Base-by-base conservation (phyloP, 2,888 invertebrate species). In the Cynaeus angustus region DNA sequence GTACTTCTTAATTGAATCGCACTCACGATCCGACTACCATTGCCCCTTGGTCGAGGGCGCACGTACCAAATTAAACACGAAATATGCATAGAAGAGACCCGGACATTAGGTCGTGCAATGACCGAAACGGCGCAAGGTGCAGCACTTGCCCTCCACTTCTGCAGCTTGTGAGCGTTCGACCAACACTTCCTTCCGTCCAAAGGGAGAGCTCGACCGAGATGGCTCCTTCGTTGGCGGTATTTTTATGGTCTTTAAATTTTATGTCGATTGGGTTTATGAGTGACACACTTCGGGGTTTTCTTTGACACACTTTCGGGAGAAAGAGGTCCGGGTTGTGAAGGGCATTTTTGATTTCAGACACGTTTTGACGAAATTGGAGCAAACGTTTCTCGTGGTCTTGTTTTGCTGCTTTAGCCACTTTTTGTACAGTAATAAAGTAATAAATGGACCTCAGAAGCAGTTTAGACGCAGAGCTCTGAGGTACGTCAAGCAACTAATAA, bases 91-190 rank as follows among this genome's bases (percentile, higher is more conserved):
- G 53, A 61, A 33, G 41, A 53, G 45, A n/a, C 28, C 14, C 45
- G 52, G 38, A 10, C 43, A 73, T 73, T 75, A 73, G 67, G 68
- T 58, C 69, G 72, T 52, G 62, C 72, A 68, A 56, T 28, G 48
- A 73, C 68, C 73, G 71, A 50, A 68, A 74, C 72, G 74, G 68
- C 74, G 74, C 77, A 77, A 77, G 77, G 77, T 77, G 77, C 76
- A 72, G 70, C 73, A 72, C 70, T 71, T 74, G 71, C 65, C 59
- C 14, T 41, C 58, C 33, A 62, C 50, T 70, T 53, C 61, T 69
- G 75, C 75, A 75, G 74, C 75, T 75, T 75, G 74, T 70, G 37
- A 68, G 67, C 72, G 72, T 37, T 75, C 74, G 72, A 74, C 66
- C 74, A 74, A 26, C 58, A 75, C 76, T 76, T 75, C 76, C 74